Evolutionary conservation across 1,140 invertebrate species (phyloP).

Genomic region (Pteromalus puparum): DNA sequence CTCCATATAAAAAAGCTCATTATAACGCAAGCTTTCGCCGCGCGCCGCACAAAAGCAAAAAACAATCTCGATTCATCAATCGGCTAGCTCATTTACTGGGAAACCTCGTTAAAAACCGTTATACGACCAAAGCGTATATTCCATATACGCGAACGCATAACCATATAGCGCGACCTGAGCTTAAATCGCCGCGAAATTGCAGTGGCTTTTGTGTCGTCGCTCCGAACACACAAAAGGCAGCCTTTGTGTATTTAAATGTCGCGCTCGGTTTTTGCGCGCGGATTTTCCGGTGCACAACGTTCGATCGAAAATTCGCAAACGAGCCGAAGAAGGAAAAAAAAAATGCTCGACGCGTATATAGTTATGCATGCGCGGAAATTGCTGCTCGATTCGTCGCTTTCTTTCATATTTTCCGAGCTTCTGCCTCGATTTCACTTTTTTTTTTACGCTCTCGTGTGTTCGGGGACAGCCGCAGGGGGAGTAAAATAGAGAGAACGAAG

Average conservation of each 20-base stretch:
- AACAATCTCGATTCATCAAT: not conserved
- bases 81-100: not conserved
- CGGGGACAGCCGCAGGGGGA: too few species aligned
- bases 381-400: not conserved
- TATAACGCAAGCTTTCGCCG: not conserved
- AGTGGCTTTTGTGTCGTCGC: constrained; percentile 2
- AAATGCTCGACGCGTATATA: not conserved
- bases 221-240: not conserved
- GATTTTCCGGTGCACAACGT: not conserved
- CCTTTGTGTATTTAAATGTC: constrained; percentile 23
- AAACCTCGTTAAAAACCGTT: not conserved
- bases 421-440: not conserved
- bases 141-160: not conserved
- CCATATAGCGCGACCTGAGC: too few species aligned
- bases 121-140: not conserved
- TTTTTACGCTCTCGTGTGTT: not conserved
- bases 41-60: not conserved
- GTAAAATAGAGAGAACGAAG: too few species aligned
- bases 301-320: not conserved
- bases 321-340: not conserved
- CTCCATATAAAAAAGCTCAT: not conserved
- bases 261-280: not conserved
- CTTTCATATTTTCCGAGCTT: not conserved
- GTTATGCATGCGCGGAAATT: constrained; percentile 7
- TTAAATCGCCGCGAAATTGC: constrained; percentile 11